Conservation (phyloP, 2,113 vertebrate species). For the Oreochromis niloticus region DNA sequence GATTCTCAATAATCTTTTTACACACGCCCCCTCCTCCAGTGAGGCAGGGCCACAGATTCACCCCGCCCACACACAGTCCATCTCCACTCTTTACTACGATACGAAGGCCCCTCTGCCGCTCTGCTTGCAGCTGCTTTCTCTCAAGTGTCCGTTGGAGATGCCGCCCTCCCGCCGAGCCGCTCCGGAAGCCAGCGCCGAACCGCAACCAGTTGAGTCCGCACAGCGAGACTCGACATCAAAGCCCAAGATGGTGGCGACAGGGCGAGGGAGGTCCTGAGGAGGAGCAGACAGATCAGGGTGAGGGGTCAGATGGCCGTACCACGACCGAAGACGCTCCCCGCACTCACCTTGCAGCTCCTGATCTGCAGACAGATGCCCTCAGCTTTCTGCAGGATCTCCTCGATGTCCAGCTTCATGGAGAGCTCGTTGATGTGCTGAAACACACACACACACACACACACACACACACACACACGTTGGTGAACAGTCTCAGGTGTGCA, state of each 20-base stretch:
- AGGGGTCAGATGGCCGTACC: not conserved
- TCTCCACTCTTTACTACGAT: constrained; percentile 58
- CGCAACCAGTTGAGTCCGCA: constrained; percentile 33
- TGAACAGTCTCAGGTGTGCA: not conserved
- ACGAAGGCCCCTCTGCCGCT: constrained; percentile 70
- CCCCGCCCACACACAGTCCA: constrained; percentile 19
- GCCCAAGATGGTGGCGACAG: constrained; percentile 81
- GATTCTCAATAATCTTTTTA: constrained; percentile 66
- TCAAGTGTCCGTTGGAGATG: constrained; percentile 68
- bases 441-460: not conserved
- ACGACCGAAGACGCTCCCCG: not conserved
- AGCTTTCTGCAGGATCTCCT: constrained; percentile 87
- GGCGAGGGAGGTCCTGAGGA: constrained; percentile 81
- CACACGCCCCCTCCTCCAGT: constrained; percentile 10
- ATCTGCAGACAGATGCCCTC: constrained; percentile 92
- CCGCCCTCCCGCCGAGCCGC: constrained; percentile 40
- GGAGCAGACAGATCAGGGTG: not conserved
- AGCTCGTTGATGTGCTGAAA: constrained; percentile 93
- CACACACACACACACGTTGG: not conserved
- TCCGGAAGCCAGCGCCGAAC: not conserved
- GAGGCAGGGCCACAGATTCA: not conserved
- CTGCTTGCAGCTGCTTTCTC: constrained; percentile 43
- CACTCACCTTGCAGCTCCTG: constrained; percentile 85
- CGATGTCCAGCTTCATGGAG: constrained; percentile 93
- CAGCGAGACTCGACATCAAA: constrained; percentile 64